A percentile compares a stretch with the other conserved stretches of the same genome.
These are phyloP conservation scores for Drosophila trichaetosa DNA, from an alignment of 2,888 invertebrate genomes.

Conservation along the genomic window DNA sequence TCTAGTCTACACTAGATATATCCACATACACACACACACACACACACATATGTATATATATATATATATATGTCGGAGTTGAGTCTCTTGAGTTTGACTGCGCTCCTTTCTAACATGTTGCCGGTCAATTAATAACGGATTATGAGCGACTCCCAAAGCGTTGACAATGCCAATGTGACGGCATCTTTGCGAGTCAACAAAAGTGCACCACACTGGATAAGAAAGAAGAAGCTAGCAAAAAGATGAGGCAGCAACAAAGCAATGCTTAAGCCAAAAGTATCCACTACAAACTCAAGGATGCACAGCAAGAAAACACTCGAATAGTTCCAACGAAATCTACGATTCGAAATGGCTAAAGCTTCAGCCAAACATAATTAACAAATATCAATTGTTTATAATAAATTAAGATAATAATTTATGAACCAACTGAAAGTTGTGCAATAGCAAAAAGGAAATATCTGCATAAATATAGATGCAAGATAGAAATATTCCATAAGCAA, in stretches of 20 bases:
- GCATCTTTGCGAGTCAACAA: constrained; percentile 62
- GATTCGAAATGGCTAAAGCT: not conserved
- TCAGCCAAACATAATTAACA: not conserved
- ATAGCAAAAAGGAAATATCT: too few species aligned
- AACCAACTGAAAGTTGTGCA: not conserved
- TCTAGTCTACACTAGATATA: constrained; percentile 28
- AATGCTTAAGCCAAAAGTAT: constrained; percentile 14
- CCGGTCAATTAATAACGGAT: constrained; percentile 79
- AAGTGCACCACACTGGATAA: not conserved
- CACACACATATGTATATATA: too few species aligned
- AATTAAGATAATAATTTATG: not conserved
- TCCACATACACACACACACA: not conserved
- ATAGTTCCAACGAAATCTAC: not conserved
- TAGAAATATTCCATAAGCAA: not conserved
- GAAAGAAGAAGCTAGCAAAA: not conserved
- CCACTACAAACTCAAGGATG: constrained; percentile 1
- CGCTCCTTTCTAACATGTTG: constrained; percentile 69
- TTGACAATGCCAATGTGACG: constrained; percentile 64
- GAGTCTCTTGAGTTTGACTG: constrained; percentile 31
- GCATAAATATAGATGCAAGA: too few species aligned
- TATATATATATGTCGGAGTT: not conserved
- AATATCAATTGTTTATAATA: not conserved
- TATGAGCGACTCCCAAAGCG: constrained; percentile 67
- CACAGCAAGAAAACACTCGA: constrained; percentile 5
- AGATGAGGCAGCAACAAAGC: constrained; percentile 3